A percentile compares a stretch with the other conserved stretches of the same genome.
Conservation (phyloP, 2,888 invertebrate species). For the Anoplius nigerrimus region DNA sequence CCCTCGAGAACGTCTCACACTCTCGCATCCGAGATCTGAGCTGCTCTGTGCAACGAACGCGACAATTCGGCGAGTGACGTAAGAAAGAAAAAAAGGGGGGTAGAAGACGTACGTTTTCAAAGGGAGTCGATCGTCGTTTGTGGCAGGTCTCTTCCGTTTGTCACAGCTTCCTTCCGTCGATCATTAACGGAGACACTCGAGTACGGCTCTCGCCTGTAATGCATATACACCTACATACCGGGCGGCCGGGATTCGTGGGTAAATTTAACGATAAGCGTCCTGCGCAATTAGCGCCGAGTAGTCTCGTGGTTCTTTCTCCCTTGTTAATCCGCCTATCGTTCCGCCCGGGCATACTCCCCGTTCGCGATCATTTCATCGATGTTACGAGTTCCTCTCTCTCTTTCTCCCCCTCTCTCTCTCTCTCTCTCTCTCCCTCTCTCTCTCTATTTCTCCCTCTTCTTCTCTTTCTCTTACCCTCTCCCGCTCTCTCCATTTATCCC, state of each 20-base stretch:
- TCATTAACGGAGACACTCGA: background rate
- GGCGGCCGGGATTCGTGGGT: conserved; percentile 33
- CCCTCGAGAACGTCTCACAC: too few relatives aligned
- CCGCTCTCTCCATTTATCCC: conserved; percentile 1
- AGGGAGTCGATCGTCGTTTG: too few relatives aligned
- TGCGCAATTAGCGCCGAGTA: conserved; percentile 55
- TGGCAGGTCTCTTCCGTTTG: too few relatives aligned
- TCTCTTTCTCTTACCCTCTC: background rate
- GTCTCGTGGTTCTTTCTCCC: conserved; percentile 44
- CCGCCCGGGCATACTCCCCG: conserved; percentile 29
- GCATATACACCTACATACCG: too few relatives aligned
- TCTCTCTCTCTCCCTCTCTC: too few relatives aligned
- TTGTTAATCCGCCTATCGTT: conserved; percentile 37
- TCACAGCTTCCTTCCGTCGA: background rate
- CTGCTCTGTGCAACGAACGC: too few relatives aligned
- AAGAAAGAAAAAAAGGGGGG: too few relatives aligned
- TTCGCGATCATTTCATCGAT: conserved; percentile 36
- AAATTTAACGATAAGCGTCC: conserved; percentile 49
- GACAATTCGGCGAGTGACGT: too few relatives aligned
- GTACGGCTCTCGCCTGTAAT: background rate
- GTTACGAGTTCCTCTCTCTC: conserved; percentile 26
- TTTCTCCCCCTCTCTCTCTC: background rate
- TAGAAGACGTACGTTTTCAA: too few relatives aligned
- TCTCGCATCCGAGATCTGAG: too few relatives aligned
- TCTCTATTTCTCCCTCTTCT: background rate